These are phyloP conservation scores for Phymorhynchus buccinoides DNA, from an alignment of 1,140 invertebrate genomes.

Conservation along the genomic window DNA sequence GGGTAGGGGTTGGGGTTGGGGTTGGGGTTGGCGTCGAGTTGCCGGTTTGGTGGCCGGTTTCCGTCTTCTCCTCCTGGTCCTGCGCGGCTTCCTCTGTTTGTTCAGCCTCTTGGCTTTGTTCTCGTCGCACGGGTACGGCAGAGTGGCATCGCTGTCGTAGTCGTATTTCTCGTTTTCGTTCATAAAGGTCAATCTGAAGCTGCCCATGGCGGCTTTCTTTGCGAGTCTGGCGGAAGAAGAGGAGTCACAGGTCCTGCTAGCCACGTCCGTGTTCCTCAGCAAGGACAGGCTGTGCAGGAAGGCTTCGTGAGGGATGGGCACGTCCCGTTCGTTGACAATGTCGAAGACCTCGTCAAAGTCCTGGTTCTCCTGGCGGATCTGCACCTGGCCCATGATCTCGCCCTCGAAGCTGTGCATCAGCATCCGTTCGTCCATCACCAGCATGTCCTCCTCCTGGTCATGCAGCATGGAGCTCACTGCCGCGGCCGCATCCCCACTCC, in stretches of 20 bases:
- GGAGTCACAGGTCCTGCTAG: background rate
- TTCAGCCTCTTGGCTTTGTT: background rate
- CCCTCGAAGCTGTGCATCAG: background rate
- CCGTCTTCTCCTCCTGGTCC: constrained; percentile 1
- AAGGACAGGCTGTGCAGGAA: constrained; percentile 3
- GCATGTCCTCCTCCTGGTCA: background rate
- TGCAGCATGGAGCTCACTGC: background rate
- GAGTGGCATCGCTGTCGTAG: constrained; percentile 36
- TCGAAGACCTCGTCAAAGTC: constrained; percentile 31
- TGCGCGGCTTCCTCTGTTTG: background rate
- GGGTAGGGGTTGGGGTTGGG: background rate
- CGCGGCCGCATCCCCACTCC: too few relatives aligned
- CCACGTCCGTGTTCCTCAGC: background rate
- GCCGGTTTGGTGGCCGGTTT: background rate
- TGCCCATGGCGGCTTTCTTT: background rate
- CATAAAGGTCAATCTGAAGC: background rate
- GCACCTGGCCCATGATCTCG: background rate
- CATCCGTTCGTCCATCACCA: background rate
- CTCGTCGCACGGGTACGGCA: constrained; percentile 33
- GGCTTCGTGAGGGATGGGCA: constrained; percentile 2
- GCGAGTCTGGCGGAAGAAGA: background rate
- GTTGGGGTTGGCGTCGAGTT: too few relatives aligned
- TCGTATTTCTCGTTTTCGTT: background rate
- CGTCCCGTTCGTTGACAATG: constrained; percentile 12
- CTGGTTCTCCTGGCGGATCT: background rate